These are phyloP conservation scores for Drosophila repletoides DNA, from an alignment of 1,140 invertebrate species.

Conservation along the genomic window DNA sequence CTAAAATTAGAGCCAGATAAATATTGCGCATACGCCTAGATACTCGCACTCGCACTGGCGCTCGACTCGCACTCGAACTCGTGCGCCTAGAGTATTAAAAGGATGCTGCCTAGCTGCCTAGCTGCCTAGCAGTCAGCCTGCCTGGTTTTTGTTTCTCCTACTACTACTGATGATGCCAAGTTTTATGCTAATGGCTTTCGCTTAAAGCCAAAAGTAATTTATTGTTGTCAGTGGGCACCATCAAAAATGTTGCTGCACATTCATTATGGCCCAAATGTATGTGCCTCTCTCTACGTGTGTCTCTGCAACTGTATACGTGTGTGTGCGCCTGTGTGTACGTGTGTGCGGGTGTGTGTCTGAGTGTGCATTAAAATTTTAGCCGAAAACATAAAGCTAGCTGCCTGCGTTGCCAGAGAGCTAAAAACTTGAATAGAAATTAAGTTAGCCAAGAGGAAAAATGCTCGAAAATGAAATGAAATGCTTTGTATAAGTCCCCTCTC, in stretches of 20 bases:
- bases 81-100: too few relatives aligned
- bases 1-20: conserved; percentile 79
- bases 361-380: conserved; percentile 69
- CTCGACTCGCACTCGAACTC: too few relatives aligned
- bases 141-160: conserved; percentile 29
- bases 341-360: conserved; percentile 8
- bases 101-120: conserved; percentile 37
- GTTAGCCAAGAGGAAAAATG: conserved; percentile 59
- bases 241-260: conserved; percentile 81
- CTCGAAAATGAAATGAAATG: conserved; percentile 46
- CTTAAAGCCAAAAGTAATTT: conserved; percentile 81
- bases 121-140: conserved; percentile 2
- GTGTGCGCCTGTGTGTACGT: not conserved
- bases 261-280: conserved; percentile 70
- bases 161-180: conserved; percentile 64
- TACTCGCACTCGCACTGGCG: conserved; percentile 17
- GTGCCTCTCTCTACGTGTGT: conserved; percentile 2
- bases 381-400: conserved; percentile 52
- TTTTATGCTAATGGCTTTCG: conserved; percentile 81
- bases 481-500: too few relatives aligned
- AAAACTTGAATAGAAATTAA: conserved; percentile 75
- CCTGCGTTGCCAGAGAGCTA: conserved; percentile 27
- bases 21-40: conserved; percentile 75
- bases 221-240: conserved; percentile 79
- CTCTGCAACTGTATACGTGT: not conserved